Evolutionary conservation across 2,113 vertebrate genomes (phyloP).

Genomic region (Nothocercus nigrocapillus): DNA sequence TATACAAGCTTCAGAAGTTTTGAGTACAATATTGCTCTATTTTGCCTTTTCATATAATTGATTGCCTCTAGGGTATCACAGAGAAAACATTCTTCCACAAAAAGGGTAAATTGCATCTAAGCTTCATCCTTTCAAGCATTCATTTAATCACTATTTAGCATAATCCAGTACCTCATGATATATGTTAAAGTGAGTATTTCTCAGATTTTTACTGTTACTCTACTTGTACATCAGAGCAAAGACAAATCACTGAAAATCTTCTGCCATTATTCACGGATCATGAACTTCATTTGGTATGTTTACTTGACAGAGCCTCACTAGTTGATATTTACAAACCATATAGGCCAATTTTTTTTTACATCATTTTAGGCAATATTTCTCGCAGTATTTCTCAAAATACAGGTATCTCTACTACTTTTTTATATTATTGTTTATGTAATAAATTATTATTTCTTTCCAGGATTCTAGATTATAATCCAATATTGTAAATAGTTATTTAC

Average conservation of each 20-base stretch:
- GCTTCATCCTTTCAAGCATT: not conserved
- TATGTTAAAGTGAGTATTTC: not conserved
- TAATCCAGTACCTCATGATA: not conserved
- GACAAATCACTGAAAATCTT: not conserved
- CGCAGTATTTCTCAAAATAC: not conserved
- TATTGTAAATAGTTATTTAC: constrained; percentile 78
- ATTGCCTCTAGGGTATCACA: not conserved
- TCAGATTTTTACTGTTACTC: not conserved
- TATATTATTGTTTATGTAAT: not conserved
- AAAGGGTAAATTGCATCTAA: not conserved
- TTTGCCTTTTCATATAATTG: not conserved
- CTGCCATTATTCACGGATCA: not conserved
- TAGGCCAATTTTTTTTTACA: not conserved
- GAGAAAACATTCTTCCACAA: not conserved
- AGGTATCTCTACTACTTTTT: not conserved
- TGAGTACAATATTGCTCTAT: constrained; percentile 65
- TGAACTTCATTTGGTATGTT: not conserved
- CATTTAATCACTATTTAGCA: not conserved
- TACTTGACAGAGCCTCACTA: not conserved
- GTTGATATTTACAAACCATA: not conserved
- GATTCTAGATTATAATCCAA: constrained; percentile 84
- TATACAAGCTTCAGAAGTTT: constrained; percentile 78
- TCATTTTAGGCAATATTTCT: not conserved
- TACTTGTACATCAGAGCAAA: not conserved
- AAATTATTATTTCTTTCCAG: constrained; percentile 62